These are phyloP conservation scores for Myocastor coypus DNA, from an alignment of 2,113 vertebrate genomes.

Conservation along the genomic window DNA sequence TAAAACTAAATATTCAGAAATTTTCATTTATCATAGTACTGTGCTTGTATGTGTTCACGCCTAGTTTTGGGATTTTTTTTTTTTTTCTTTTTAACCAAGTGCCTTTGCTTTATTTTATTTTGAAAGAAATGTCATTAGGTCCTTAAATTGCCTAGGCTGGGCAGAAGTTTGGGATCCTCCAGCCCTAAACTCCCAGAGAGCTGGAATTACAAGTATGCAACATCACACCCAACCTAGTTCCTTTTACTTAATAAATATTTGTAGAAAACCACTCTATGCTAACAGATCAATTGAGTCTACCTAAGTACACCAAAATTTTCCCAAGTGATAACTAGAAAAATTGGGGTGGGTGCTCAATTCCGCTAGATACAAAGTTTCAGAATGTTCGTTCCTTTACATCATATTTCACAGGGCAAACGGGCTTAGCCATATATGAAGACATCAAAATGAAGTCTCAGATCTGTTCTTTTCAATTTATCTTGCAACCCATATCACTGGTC, in stretches of 20 bases:
- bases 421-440: neutral
- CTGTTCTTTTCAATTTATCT: neutral
- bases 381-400: neutral
- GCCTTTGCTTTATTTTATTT: neutral
- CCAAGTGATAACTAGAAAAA: neutral
- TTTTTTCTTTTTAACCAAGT: neutral
- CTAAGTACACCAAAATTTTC: constrained; percentile 1
- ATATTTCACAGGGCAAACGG: neutral
- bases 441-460: neutral
- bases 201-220: neutral
- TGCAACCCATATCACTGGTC: neutral
- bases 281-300: neutral
- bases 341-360: neutral
- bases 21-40: neutral
- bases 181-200: neutral
- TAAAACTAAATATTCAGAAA: neutral
- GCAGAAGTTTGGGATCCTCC: neutral
- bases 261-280: neutral
- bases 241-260: neutral
- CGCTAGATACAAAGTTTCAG: neutral
- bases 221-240: neutral
- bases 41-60: neutral
- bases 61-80: neutral
- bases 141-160: neutral
- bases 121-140: neutral